Evolutionary conservation across 1,140 invertebrate genomes (phyloP).

Genomic region (Spodoptera frugiperda): DNA sequence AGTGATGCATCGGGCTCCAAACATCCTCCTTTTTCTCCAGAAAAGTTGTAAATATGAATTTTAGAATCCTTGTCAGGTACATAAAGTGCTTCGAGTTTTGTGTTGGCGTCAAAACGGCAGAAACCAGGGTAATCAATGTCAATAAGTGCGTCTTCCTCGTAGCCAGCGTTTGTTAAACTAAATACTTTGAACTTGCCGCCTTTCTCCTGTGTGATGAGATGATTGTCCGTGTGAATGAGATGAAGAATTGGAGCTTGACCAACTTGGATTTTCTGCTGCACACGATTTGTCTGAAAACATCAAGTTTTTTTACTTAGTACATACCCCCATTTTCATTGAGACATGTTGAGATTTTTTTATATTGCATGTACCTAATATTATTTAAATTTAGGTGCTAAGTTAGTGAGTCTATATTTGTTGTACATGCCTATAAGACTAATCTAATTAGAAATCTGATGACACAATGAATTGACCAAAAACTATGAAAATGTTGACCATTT

Average conservation of each 20-base stretch:
- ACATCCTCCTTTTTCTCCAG: constrained; percentile 84
- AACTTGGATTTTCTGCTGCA: constrained; percentile 87
- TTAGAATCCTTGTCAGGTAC: constrained; percentile 89
- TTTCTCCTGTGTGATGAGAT: constrained; percentile 90
- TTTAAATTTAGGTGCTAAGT: no score
- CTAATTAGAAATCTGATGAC: no score
- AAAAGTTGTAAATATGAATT: constrained; percentile 87
- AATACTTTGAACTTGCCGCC: constrained; percentile 89
- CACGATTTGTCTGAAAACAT: constrained; percentile 87
- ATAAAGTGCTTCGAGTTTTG: constrained; percentile 88
- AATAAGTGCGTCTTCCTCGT: constrained; percentile 86
- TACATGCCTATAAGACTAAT: no score
- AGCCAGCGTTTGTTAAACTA: constrained; percentile 87
- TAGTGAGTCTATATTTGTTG: no score
- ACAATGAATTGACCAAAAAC: no score
- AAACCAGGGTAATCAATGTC: constrained; percentile 88
- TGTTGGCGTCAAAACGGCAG: constrained; percentile 88
- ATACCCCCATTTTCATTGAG: no score
- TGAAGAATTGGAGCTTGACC: constrained; percentile 87
- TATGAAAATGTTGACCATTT: no score
- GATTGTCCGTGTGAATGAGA: constrained; percentile 85
- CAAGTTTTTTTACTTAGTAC: background rate
- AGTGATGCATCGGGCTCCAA: constrained; percentile 67
- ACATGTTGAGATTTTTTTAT: no score
- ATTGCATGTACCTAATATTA: no score